These are phyloP conservation scores for Pomacea canaliculata DNA, from an alignment of 2,888 invertebrate genomes.

Conservation along the genomic window DNA sequence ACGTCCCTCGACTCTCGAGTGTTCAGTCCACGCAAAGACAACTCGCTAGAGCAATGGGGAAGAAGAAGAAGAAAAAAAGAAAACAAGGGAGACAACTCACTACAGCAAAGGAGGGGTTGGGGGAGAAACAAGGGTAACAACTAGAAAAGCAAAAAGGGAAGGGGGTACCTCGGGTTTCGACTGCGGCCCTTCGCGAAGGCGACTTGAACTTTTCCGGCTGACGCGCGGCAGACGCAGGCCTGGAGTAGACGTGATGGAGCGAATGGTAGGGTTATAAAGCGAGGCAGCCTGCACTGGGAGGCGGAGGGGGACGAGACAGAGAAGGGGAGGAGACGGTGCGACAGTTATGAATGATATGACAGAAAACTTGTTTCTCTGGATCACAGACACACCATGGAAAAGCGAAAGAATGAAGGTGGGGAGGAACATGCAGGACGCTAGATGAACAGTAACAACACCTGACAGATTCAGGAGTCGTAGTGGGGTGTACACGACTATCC, in stretches of 20 bases:
- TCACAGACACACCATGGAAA: background rate
- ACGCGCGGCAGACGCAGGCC: background rate
- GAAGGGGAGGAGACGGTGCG: constrained; percentile 8
- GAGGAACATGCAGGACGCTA: background rate
- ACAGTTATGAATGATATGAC: constrained; percentile 8
- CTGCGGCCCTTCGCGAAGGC: too few species aligned
- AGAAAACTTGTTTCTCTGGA: background rate
- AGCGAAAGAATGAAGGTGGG: background rate
- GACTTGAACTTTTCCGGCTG: background rate
- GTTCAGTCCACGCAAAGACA: too few species aligned
- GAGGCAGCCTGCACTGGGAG: background rate
- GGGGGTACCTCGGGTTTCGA: too few species aligned
- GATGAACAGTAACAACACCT: background rate
- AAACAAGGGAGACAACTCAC: too few species aligned
- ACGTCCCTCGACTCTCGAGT: too few species aligned
- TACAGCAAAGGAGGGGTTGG: too few species aligned
- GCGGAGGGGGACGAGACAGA: background rate
- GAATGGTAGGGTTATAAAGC: background rate
- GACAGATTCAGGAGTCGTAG: constrained; percentile 3
- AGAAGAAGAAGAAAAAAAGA: too few species aligned
- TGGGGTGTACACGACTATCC: background rate
- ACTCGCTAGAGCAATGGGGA: too few species aligned
- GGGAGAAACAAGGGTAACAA: too few species aligned
- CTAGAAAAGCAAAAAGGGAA: too few species aligned
- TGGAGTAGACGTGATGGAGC: background rate